Evolutionary conservation across 2,113 vertebrate species (phyloP), one percentile per base, ranked within the genome.

Genomic region (human (Homo sapiens)): DNA sequence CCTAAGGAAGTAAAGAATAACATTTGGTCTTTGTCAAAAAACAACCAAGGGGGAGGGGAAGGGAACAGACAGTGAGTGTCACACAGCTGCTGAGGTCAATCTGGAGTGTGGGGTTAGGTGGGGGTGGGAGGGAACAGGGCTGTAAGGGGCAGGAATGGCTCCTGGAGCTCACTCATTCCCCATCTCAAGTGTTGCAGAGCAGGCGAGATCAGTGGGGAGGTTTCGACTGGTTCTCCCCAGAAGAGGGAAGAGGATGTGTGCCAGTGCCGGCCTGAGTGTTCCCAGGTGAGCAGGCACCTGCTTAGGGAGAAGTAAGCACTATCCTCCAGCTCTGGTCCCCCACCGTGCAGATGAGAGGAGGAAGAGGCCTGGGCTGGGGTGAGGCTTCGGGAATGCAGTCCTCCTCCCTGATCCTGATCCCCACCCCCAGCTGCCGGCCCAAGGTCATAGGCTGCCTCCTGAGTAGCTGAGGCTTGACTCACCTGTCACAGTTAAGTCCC

Each of bases 1-100:
- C 86, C 90, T 95, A 96, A 95, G 95, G 96, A 98, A 98, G 93
- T 96, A 89, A 97, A 97, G 96, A 94, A 97, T 97, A 98, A 97
- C 97, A 98, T 98, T 98, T 98, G 97, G 96, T 97, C 97, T 97
- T 97, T 96, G 97, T 96, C 96, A 97, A 96, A 97, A 97, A 97
- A 97, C 94, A 97, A 96, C 96, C 83, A 59, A 83, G 86, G 96
- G 94, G 96, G 97, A 97, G 72, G 93, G 96, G 97, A 50, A 94
- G n/a, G 90, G 97, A 79, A 98, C 96, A 97, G 93, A 93, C 75
- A 20, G 83, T 45, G 20, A 98, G 88, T 95, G 97, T 97, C 57
- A 92, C 97, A 94, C 93, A 98, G 92, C 94, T 93, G 91, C 97
- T 90, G 87, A 95, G 97, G 97, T 94, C 96, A 94, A 81, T 98